Base-by-base conservation (phyloP, 1,140 invertebrate species). In the Trichonephila clavipes region DNA sequence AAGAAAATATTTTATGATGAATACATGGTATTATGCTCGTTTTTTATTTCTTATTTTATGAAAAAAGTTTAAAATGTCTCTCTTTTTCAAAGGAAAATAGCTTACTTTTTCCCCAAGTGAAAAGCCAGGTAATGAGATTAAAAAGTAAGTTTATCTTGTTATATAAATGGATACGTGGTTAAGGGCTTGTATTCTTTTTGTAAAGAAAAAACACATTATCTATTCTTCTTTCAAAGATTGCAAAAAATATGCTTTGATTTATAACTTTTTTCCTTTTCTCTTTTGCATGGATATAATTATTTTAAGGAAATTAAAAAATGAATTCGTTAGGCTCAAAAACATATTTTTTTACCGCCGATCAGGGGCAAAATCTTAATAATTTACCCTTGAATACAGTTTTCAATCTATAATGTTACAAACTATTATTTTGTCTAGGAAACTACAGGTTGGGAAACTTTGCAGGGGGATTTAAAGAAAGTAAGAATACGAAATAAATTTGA, bases 141-240 rank as follows among this genome's bases (percentile, higher is more conserved):
- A 51, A 83, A 58, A 59, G 51, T 58, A 83, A 14, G 82, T 16
- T 83, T 58, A 83, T 83, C 51, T 83, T 83, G 44, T 83, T 83
- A 83, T 83, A 58, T 21, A 83, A 83, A 83, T 83, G 82, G 82
- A 83, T 58, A 2, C 24, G 28, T 28, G 1, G 51, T 59, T 21
- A 24, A n/a, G 1, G 16, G 18, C 6, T 82, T 82, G 6, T 44
- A 12, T 51, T 7, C 10, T 51, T 83, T 58, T 59, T 83, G 14
- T 19, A 21, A 21, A 14, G 21, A 83, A 83, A 77, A 77, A 16
- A 16, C 24, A 4, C 34, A 34, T 19, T 6, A 77, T 28, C 28
- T 18, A 77, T 40, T 7, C 14, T 28, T 28, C 28, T 40, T 34
- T 34, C 40, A 77, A 77, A 77, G 34, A 28, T 34, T 18, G 34